phyloP scores from a whole-genome alignment of 1,140 invertebrate species.

The Araneus ventricosus region DNA sequence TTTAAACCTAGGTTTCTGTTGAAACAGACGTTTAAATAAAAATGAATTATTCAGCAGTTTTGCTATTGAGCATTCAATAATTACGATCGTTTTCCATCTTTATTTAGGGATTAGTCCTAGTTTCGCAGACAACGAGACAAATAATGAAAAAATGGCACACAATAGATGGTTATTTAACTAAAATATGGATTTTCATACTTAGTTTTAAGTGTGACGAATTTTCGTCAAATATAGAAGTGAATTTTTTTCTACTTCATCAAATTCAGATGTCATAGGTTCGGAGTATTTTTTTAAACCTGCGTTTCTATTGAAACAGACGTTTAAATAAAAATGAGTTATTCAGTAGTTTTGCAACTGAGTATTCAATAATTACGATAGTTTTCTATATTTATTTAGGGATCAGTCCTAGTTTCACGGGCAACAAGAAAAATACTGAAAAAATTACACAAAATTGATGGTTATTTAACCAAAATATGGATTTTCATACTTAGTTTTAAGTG shows the following conservation, averaged over 20 bases:
- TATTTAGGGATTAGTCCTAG: background rate
- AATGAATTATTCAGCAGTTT: background rate
- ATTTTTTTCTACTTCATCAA: background rate
- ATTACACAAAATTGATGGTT: too few relatives aligned
- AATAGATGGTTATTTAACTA: too few relatives aligned
- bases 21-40: background rate
- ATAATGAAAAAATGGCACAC: too few relatives aligned
- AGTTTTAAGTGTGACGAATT: constrained; percentile 53
- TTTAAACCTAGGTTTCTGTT: background rate
- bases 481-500: constrained; percentile 57
- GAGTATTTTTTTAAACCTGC: background rate
- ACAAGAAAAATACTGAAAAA: too few relatives aligned
- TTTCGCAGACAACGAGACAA: too few relatives aligned
- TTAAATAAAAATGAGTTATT: background rate
- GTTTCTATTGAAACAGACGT: background rate
- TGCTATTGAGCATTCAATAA: background rate
- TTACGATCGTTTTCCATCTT: background rate
- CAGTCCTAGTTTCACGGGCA: too few relatives aligned
- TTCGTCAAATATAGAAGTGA: background rate
- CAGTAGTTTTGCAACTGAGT: background rate
- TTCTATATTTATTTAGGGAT: background rate
- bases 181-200: too few relatives aligned
- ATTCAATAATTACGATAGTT: background rate
- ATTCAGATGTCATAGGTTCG: background rate
- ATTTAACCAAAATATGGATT: too few relatives aligned